phyloP scores from a whole-genome alignment of 2,888 invertebrate species.

The Drosophila monieri region DNA sequence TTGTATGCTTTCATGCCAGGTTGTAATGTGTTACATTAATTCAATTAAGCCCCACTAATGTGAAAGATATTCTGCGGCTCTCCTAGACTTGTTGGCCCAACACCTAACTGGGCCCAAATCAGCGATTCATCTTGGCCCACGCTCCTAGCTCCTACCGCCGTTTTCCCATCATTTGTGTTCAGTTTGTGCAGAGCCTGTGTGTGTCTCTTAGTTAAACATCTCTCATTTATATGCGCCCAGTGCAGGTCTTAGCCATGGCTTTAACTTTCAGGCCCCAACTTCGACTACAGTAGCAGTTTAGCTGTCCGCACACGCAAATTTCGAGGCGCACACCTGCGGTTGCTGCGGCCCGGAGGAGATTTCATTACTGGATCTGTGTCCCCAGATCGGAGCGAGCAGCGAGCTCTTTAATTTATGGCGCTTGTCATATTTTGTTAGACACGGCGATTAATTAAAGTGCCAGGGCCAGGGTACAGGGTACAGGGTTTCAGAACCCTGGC shows the following conservation, averaged over 20 bases:
- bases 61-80: neutral
- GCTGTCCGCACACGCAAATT: slow-evolving; percentile 79
- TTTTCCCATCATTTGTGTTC: slow-evolving; percentile 38
- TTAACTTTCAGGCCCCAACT: slow-evolving; percentile 1
- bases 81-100: slow-evolving; percentile 9
- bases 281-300: slow-evolving; percentile 68
- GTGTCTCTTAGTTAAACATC: slow-evolving; percentile 77
- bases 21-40: slow-evolving; percentile 8
- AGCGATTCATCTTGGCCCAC: slow-evolving; percentile 35
- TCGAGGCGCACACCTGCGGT: slow-evolving; percentile 51
- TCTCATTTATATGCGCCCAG: slow-evolving; percentile 74
- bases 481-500: slow-evolving; percentile 20
- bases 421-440: slow-evolving; percentile 80
- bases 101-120: slow-evolving; percentile 24
- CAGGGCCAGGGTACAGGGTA: slow-evolving; percentile 35
- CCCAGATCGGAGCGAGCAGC: slow-evolving; percentile 24
- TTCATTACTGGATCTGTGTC: slow-evolving; percentile 11
- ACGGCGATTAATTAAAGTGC: slow-evolving; percentile 78
- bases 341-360: slow-evolving; percentile 24
- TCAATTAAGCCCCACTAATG: slow-evolving; percentile 2
- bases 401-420: slow-evolving; percentile 73
- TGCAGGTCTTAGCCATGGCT: slow-evolving; percentile 21
- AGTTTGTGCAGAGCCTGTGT: slow-evolving; percentile 42
- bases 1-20: neutral
- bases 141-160: slow-evolving; percentile 7